phyloP scores from a whole-genome alignment of 2,113 vertebrate species.

The cattle (Bos taurus) region DNA sequence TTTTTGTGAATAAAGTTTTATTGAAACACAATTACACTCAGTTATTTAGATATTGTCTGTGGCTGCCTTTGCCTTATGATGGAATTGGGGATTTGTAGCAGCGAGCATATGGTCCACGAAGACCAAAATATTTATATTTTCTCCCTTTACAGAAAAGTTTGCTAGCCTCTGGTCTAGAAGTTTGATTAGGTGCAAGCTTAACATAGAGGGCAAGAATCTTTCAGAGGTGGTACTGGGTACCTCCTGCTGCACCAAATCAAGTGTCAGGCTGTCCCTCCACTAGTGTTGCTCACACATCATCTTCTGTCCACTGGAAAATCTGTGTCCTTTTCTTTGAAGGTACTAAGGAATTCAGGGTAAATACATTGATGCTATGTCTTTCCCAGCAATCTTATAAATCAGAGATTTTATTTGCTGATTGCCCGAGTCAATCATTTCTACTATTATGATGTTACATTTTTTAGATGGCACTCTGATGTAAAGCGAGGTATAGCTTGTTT shows the following conservation, averaged over 20 bases:
- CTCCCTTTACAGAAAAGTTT: background rate
- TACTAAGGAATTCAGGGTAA: background rate
- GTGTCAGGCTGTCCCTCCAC: rapidly evolving
- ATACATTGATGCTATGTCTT: background rate
- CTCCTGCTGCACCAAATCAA: rapidly evolving
- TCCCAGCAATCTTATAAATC: background rate
- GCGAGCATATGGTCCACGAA: background rate
- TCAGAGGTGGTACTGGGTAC: rapidly evolving
- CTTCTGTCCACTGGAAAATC: background rate
- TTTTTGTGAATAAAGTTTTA: background rate
- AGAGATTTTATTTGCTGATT: background rate
- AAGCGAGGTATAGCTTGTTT: background rate
- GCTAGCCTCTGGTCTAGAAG: background rate
- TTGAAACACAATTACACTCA: background rate
- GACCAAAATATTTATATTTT: background rate
- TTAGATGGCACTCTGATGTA: background rate
- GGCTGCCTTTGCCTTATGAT: background rate
- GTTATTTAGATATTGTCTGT: too few species aligned
- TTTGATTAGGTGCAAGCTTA: background rate
- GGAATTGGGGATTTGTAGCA: background rate
- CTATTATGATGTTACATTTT: background rate
- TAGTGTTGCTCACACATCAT: rapidly evolving
- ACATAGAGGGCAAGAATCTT: rapidly evolving
- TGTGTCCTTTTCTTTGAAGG: background rate
- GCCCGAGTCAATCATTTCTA: background rate